Evolutionary conservation across 2,888 invertebrate species (phyloP), one percentile per base, ranked within the genome.

Genomic region (Hyppa rectilinea): DNA sequence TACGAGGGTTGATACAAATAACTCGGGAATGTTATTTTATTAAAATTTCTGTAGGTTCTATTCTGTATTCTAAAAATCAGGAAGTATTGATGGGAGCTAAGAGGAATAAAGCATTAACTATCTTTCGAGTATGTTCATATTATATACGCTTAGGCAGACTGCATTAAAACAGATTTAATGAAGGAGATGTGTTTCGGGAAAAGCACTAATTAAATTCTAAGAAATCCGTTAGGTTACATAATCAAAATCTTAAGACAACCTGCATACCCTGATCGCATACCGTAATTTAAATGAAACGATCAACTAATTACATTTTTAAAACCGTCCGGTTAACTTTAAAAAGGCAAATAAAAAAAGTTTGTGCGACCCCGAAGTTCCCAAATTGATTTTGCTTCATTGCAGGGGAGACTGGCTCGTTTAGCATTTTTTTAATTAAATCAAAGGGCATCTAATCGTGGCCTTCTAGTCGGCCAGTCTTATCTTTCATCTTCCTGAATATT

Each of bases 381-480:
- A 92, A 93, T 93, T 92, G 92, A 92, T 92, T 93, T 89, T 86
- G 87, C 87, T 85, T 86, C 89, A 88, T 88, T 87, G 86, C 88
- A 87, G 82, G 79, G 80, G 87, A 83, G 89, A 84, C 84, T 87
- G 91, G 90, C 89, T 92, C 93, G 91, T 91, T 92, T 91, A 92
- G 93, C 93, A 92, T 93, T 89, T 92, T 93, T 94, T 93, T 92
- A 94, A 94, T 94, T 94, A 92, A 94, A 93, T 91, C 88, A 91
- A 89, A 87, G 88, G 83, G 71, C 84, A 83, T 83, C 91, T 92
- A 92, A 91, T 92, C 91, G 90, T 68, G 80, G 80, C 73, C 71
- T 83, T 81, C 79, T 81, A 81, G 78, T 83, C 78, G 59, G 70
- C 56, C 77, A 77, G 62, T 80, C 87, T 87, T 86, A 87, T 87